Evolutionary conservation across 1,140 invertebrate species (phyloP).

Genomic region (Neodiprion fabricii): DNA sequence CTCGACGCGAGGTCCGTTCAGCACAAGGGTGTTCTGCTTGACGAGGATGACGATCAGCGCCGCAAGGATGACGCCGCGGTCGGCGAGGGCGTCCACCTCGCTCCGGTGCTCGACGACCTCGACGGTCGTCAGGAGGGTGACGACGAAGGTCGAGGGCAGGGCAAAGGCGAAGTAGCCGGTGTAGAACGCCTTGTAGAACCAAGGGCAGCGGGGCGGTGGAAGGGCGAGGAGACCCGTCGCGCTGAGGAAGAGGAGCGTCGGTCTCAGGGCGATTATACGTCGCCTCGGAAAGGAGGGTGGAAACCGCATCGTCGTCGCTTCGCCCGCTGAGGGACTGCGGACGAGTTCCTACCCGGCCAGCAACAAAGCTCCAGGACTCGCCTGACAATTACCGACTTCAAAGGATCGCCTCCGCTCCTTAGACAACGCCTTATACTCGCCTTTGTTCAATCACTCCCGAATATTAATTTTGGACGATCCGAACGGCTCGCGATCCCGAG

Average conservation of each 20-base stretch:
- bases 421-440: background rate
- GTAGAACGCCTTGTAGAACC: background rate
- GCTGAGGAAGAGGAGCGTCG: background rate
- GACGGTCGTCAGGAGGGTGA: conserved; percentile 15
- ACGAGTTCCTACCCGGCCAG: no score
- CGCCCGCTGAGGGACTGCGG: no score
- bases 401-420: no score
- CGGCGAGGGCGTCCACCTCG: background rate
- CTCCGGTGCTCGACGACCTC: background rate
- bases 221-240: background rate
- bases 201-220: background rate
- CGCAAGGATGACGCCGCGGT: background rate
- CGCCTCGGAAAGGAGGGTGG: background rate
- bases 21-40: background rate
- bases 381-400: no score
- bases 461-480: background rate
- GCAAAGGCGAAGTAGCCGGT: background rate
- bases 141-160: background rate
- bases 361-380: no score
- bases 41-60: background rate
- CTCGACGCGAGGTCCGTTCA: background rate
- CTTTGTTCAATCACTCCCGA: background rate
- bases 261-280: background rate
- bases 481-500: no score
- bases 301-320: background rate